phyloP scores from a whole-genome alignment of 92 coral and sea anemone species.

The Plumapathes pennacea region DNA sequence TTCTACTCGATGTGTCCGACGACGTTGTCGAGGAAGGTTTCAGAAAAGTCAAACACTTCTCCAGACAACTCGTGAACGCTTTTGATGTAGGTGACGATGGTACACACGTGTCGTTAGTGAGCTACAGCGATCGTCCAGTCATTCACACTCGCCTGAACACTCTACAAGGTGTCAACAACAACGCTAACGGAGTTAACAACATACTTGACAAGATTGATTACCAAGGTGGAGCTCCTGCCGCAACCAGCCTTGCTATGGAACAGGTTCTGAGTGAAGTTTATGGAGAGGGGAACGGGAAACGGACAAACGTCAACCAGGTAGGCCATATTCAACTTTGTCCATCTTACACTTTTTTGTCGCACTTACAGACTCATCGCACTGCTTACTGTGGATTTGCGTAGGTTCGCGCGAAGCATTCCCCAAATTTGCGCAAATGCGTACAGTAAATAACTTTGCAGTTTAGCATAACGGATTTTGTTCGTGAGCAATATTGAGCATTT shows the following conservation, averaged over 20 bases:
- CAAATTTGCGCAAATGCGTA: too few relatives aligned
- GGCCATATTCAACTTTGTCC: too few relatives aligned
- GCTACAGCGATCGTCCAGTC: conserved; percentile 39
- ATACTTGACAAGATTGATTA: conserved; percentile 30
- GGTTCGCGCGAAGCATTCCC: too few relatives aligned
- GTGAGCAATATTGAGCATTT: too few relatives aligned
- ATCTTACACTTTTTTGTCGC: too few relatives aligned
- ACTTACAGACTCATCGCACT: too few relatives aligned
- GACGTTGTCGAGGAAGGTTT: conserved; percentile 41
- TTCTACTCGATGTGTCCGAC: conserved; percentile 52
- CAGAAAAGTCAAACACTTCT: conserved; percentile 46
- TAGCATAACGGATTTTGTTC: too few relatives aligned
- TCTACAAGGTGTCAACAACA: conserved; percentile 27
- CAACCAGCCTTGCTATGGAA: conserved; percentile 28
- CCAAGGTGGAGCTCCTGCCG: conserved; percentile 6
- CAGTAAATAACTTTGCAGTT: too few relatives aligned
- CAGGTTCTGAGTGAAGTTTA: conserved; percentile 38
- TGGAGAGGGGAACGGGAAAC: conserved; percentile 39
- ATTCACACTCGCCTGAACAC: conserved; percentile 49
- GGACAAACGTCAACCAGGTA: conserved; percentile 59
- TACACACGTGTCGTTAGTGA: conserved; percentile 59
- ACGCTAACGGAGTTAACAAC: conserved; percentile 7
- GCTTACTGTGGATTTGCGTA: too few relatives aligned
- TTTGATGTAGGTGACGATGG: conserved; percentile 35
- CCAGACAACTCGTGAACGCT: conserved; percentile 57